phyloP scores from a whole-genome alignment of 1,140 invertebrate genomes.

The Hylaeus volcanicus region DNA sequence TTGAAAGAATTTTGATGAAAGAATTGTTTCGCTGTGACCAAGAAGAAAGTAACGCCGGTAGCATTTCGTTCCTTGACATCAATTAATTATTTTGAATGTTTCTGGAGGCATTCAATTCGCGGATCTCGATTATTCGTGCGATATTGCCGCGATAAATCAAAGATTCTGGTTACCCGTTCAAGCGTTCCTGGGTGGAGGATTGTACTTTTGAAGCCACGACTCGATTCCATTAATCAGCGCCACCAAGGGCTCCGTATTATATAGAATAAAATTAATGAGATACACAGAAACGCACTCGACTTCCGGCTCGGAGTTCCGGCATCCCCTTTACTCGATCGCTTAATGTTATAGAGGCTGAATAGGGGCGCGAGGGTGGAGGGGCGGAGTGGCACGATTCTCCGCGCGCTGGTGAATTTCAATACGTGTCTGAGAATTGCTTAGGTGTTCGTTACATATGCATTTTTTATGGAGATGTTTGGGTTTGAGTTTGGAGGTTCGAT shows the following conservation, averaged over 20 bases:
- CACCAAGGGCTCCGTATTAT: constrained; percentile 73
- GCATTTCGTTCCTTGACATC: constrained; percentile 9
- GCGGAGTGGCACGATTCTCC: constrained; percentile 11
- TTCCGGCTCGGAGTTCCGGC: constrained; percentile 74
- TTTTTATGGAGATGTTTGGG: neutral
- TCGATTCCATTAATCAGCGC: constrained; percentile 77
- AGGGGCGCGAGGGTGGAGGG: neutral
- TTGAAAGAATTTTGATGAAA: too few species aligned
- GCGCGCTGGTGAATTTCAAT: constrained; percentile 37
- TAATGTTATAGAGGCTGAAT: constrained; percentile 51
- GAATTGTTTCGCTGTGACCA: neutral
- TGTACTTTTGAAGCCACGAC: constrained; percentile 57
- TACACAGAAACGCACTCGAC: constrained; percentile 81
- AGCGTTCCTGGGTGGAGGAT: constrained; percentile 26
- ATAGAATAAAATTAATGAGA: constrained; percentile 81
- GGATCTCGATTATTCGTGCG: constrained; percentile 53
- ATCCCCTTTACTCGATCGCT: constrained; percentile 53
- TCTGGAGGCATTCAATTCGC: constrained; percentile 27
- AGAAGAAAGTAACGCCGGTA: neutral
- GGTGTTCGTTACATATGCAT: constrained; percentile 13
- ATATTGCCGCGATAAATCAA: constrained; percentile 64
- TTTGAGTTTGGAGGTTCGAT: neutral
- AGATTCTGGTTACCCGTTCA: constrained; percentile 55
- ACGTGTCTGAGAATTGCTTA: neutral
- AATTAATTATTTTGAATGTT: constrained; percentile 59